phyloP scores from a whole-genome alignment of 2,888 invertebrate species.

The Acanthoscelides obtectus region DNA sequence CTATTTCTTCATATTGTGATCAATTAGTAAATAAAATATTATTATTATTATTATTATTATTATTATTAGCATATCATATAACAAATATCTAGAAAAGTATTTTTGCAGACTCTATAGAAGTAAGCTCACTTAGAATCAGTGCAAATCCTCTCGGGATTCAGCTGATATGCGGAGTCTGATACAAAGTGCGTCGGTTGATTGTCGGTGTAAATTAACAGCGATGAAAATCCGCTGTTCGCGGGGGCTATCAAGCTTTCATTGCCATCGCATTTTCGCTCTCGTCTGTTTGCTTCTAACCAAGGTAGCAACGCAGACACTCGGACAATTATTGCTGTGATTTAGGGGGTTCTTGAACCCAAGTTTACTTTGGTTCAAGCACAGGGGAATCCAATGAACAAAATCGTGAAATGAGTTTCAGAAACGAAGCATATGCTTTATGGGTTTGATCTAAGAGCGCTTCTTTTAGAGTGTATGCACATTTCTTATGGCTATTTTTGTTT shows the following conservation, averaged over 20 bases:
- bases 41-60: too few species aligned
- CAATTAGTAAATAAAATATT: too few species aligned
- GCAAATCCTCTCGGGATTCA: background rate
- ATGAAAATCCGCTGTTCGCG: constrained; percentile 27
- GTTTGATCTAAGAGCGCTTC: too few species aligned
- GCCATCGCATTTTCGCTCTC: background rate
- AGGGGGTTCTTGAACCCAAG: background rate
- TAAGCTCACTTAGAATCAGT: background rate
- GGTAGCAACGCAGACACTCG: background rate
- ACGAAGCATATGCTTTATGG: too few species aligned
- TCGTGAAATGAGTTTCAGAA: background rate
- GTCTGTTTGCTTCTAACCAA: too few species aligned
- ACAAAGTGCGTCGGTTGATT: constrained; percentile 15
- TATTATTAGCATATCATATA: too few species aligned
- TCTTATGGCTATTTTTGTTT: too few species aligned
- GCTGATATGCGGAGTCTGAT: background rate
- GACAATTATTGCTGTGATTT: background rate
- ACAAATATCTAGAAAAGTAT: too few species aligned
- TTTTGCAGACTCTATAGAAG: too few species aligned
- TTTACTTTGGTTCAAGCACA: background rate
- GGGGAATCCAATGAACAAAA: background rate
- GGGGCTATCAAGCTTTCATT: constrained; percentile 24
- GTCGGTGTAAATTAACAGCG: constrained; percentile 28
- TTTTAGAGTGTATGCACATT: too few species aligned
- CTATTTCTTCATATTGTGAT: too few species aligned